Conservation (phyloP, 2,113 vertebrate genomes). For the Paraplagusia blochii region DNA sequence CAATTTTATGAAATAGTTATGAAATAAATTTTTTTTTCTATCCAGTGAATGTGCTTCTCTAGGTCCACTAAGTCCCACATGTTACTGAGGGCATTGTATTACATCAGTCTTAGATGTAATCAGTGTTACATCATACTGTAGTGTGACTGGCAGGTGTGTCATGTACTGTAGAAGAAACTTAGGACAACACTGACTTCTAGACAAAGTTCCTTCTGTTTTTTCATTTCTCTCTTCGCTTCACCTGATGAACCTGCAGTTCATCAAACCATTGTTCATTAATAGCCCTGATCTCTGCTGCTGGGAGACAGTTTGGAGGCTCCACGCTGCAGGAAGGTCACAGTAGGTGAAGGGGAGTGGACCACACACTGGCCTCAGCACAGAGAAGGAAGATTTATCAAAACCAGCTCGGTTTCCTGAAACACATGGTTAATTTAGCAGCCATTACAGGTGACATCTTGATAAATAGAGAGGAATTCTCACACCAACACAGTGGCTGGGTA, state of each 20-base stretch:
- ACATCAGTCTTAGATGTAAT: no score
- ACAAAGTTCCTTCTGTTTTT: no score
- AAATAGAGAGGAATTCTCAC: constrained; percentile 69
- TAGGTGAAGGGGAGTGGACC: constrained; percentile 68
- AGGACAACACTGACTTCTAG: no score
- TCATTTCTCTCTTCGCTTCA: background rate
- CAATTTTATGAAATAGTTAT: no score
- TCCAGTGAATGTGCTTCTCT: no score
- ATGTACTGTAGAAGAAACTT: no score
- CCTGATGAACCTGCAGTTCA: background rate
- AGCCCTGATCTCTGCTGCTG: constrained; percentile 10
- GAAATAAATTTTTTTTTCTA: no score
- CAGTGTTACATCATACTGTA: no score
- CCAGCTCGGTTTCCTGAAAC: constrained; percentile 67
- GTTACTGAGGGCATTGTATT: no score
- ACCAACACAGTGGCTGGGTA: constrained; percentile 69
- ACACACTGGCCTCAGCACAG: constrained; percentile 62
- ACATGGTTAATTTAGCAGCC: constrained; percentile 80
- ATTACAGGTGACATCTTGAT: constrained; percentile 77
- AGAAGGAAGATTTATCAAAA: constrained; percentile 69
- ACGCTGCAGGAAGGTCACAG: constrained; percentile 54
- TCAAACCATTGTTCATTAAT: constrained; percentile 2
- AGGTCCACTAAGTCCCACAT: no score
- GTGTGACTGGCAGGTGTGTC: no score
- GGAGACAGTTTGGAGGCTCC: constrained; percentile 3